A percentile compares a stretch with the other conserved stretches of the same genome.
These are phyloP conservation scores for Polyodon spathula DNA, from an alignment of 2,113 vertebrate species.

Conservation along the genomic window DNA sequence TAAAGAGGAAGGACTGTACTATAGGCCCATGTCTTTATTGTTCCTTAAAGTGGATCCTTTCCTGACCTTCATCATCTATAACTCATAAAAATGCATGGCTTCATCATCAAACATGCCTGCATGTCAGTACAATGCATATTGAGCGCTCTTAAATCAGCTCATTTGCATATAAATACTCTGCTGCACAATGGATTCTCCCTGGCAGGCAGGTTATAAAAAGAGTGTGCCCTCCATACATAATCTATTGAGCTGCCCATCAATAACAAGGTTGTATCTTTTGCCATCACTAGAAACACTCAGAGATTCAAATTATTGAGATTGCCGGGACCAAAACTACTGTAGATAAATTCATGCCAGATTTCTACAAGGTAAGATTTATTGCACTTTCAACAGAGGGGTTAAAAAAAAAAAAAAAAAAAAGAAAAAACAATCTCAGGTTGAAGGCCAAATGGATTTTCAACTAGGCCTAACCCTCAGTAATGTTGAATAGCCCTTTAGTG, in stretches of 20 bases:
- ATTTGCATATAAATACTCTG: background rate
- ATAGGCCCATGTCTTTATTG: no score
- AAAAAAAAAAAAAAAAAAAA: constrained; percentile 31
- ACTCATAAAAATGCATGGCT: no score
- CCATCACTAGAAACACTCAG: constrained; percentile 3
- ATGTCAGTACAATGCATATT: background rate
- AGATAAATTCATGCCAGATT: constrained; percentile 59
- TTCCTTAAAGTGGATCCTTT: no score
- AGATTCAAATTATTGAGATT: constrained; percentile 28
- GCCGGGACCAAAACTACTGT: constrained; percentile 44
- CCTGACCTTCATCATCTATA: no score
- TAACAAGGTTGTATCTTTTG: constrained; percentile 2
- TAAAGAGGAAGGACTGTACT: no score
- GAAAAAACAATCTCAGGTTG: constrained; percentile 63
- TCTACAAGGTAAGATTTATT: constrained; percentile 55
- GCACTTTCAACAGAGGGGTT: constrained; percentile 50
- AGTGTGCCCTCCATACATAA: background rate
- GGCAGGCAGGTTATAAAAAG: background rate
- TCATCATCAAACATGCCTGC: background rate
- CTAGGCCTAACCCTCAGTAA: constrained; percentile 83
- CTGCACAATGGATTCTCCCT: background rate
- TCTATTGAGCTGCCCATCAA: constrained; percentile 1
- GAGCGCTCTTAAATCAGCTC: background rate
- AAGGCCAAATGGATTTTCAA: constrained; percentile 97
- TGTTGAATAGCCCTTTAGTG: constrained; percentile 88